These are phyloP conservation scores for Clitarchus hookeri DNA, from an alignment of 2,888 invertebrate genomes.

Conservation along the genomic window DNA sequence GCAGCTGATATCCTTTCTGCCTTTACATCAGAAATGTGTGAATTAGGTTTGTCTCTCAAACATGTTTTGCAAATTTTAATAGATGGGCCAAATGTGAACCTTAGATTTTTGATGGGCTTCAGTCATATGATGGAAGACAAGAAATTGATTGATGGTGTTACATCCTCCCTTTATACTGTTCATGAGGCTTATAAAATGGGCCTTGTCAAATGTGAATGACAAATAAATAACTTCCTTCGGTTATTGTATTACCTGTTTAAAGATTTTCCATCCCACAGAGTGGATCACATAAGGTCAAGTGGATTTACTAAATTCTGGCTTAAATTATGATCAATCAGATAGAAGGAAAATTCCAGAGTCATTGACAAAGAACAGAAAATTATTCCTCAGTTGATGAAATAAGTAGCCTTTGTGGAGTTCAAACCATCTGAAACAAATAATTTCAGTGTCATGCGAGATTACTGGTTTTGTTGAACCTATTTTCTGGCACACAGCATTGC, in stretches of 20 bases:
- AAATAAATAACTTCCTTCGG: neutral
- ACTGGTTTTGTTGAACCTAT: too few relatives aligned
- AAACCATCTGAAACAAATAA: neutral
- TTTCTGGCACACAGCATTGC: too few relatives aligned
- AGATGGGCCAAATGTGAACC: neutral
- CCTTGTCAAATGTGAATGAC: neutral
- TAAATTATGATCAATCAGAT: neutral
- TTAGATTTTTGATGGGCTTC: neutral
- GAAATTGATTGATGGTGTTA: neutral
- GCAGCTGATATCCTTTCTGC: neutral
- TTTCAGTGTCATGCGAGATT: neutral
- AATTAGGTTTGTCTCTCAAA: neutral
- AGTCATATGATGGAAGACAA: constrained; percentile 12
- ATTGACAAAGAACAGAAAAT: neutral
- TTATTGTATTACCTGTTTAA: neutral
- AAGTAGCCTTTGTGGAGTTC: neutral
- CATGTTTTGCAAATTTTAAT: neutral
- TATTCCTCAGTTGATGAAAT: neutral
- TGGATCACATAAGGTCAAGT: neutral
- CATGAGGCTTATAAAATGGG: neutral
- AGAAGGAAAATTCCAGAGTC: neutral
- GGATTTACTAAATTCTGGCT: neutral
- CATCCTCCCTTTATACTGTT: neutral
- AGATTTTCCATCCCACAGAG: constrained; percentile 1
- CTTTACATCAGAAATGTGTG: neutral